phyloP scores from a whole-genome alignment of 2,113 vertebrate genomes.

The Osmerus eperlanus region DNA sequence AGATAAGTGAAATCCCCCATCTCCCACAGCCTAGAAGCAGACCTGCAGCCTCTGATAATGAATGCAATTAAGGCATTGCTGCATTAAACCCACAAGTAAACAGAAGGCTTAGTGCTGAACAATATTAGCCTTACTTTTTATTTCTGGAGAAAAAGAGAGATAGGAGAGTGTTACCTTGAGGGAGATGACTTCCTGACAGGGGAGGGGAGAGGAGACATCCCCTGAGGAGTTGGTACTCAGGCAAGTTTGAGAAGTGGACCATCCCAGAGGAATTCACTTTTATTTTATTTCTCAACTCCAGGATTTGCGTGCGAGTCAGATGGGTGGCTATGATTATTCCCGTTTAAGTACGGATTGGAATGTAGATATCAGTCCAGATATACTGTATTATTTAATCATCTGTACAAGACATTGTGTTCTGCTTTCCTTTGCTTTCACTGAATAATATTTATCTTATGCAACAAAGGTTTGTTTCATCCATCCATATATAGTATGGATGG shows the following conservation, averaged over 20 bases:
- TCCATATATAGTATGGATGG: too few relatives aligned
- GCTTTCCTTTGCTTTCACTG: too few relatives aligned
- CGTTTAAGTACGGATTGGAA: too few relatives aligned
- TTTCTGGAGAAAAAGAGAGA: slow-evolving; percentile 48
- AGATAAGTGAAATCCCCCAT: slow-evolving; percentile 72
- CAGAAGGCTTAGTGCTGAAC: slow-evolving; percentile 58
- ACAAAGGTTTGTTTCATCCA: too few relatives aligned
- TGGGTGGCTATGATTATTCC: neutral
- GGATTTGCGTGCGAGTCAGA: neutral
- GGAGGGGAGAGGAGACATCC: slow-evolving; percentile 14
- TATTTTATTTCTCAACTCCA: neutral
- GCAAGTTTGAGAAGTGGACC: slow-evolving; percentile 22
- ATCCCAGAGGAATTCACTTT: neutral
- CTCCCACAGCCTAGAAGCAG: slow-evolving; percentile 61
- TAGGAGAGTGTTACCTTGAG: slow-evolving; percentile 32
- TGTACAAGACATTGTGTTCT: too few relatives aligned
- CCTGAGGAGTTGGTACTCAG: slow-evolving; percentile 1
- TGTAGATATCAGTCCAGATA: too few relatives aligned
- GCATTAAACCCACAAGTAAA: slow-evolving; percentile 68
- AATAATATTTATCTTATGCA: too few relatives aligned
- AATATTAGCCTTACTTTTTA: slow-evolving; percentile 47
- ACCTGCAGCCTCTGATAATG: slow-evolving; percentile 74
- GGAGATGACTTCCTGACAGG: slow-evolving; percentile 37
- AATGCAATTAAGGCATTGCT: slow-evolving; percentile 71
- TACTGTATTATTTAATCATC: too few relatives aligned